Evolutionary conservation across 1,140 invertebrate species (phyloP).

Genomic region (Dendroctonus valens): DNA sequence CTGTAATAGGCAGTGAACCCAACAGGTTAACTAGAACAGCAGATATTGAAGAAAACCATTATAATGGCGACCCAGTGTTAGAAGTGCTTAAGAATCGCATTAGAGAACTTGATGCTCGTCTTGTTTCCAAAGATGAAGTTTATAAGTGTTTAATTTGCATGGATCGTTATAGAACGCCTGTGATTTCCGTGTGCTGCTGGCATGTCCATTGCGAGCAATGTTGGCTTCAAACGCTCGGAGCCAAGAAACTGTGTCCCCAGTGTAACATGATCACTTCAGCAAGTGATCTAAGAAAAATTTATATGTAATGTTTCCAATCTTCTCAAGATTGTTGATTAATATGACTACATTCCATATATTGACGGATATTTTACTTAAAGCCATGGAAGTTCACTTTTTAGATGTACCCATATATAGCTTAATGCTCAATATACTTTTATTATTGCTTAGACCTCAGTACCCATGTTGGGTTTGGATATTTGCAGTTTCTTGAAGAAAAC

Average conservation of each 20-base stretch:
- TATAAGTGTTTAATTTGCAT: slow-evolving; percentile 87
- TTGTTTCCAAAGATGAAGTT: slow-evolving; percentile 54
- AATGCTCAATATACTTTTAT: too few relatives aligned
- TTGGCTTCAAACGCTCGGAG: slow-evolving; percentile 86
- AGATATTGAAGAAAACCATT: slow-evolving; percentile 8
- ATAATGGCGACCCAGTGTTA: slow-evolving; percentile 63
- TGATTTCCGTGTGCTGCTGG: slow-evolving; percentile 94
- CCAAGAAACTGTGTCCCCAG: slow-evolving; percentile 91
- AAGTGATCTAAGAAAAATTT: slow-evolving; percentile 82
- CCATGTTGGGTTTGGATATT: too few relatives aligned
- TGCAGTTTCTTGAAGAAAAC: too few relatives aligned
- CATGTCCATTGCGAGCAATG: slow-evolving; percentile 94
- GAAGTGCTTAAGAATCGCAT: slow-evolving; percentile 71
- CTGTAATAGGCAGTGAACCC: slow-evolving; percentile 52
- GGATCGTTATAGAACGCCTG: slow-evolving; percentile 82
- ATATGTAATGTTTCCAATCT: slow-evolving; percentile 63
- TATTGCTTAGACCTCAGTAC: too few relatives aligned
- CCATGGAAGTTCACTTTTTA: too few relatives aligned
- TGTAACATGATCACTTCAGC: slow-evolving; percentile 93
- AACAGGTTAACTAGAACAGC: slow-evolving; percentile 19
- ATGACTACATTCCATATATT: too few relatives aligned
- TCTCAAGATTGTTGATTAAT: too few relatives aligned
- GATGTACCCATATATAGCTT: too few relatives aligned
- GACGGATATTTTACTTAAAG: too few relatives aligned
- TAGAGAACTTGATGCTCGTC: slow-evolving; percentile 62